Evolutionary conservation across 2,113 vertebrate species (phyloP), one percentile per base, ranked within the genome.

Genomic region (Megalops atlanticus): DNA sequence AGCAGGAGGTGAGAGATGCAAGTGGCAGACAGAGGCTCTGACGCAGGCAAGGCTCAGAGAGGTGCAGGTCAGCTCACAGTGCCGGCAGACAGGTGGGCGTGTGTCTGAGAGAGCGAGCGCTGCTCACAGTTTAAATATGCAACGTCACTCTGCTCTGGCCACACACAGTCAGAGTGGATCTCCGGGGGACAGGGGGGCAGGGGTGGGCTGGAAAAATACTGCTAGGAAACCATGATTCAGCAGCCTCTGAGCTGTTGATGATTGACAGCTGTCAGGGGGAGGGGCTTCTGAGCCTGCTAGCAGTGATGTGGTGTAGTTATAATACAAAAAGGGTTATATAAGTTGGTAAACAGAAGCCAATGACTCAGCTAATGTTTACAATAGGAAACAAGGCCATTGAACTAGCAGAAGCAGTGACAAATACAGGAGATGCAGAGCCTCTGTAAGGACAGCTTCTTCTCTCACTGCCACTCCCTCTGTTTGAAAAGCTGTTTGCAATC

Each of bases 151-250:
- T n/a, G 24, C 16, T 35, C 1, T 6, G 47, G 27, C 21, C 31
- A 31, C 1, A 33, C 7, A 36, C 6, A 1, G 64, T 39, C 33
- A 49, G 27, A 18, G 24, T n/a, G 74, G 10, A 38, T 24, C 16
- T 36, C 15, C 31, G 1, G 16, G 38, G 49, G 47, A 14, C 3
- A n/a, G 12, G 15, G 14, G 73, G 73, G 43, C 1, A 70, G 70
- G 7, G 74, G 21, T 24, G n/a, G 36, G 47, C 45, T 38, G 18
- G 38, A 54, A 81, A 64, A 40, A 52, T 49, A 54, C 36, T 39
- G 80, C 58, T 31, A 14, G 18, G 33, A 27, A 64, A 76, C 41
- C 31, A 40, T 81, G 80, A 81, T 47, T 81, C 80, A 81, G 80
- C 80, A 81, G 74, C 21, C 18, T 36, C 16, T 70, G 24, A 14